Percentiles rank a stretch among this genome's conserved stretches.
Evolutionary conservation across 2,113 vertebrate species (phyloP).

Genomic region (Otis tarda): DNA sequence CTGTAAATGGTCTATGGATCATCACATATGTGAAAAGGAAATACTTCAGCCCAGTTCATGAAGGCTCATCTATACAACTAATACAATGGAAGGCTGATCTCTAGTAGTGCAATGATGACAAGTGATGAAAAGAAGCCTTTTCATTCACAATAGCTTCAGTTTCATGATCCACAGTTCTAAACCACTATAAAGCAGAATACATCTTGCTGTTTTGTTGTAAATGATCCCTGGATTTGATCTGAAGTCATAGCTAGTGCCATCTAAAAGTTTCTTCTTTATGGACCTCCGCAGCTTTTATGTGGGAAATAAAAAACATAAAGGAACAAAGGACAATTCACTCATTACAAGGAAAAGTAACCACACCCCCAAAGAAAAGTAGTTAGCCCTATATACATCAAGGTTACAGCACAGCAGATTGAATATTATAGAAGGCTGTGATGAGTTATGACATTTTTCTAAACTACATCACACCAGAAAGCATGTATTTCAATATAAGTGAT

Average conservation of each 20-base stretch:
- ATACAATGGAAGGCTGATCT: not conserved
- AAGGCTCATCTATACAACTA: not conserved
- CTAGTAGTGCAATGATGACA: not conserved
- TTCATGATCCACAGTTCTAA: not conserved
- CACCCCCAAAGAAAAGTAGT: not conserved
- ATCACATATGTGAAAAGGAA: not conserved
- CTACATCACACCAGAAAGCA: not conserved
- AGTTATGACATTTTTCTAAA: not conserved
- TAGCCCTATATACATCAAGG: not conserved
- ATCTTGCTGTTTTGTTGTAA: not conserved
- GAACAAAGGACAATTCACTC: not conserved
- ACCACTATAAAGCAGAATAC: not conserved
- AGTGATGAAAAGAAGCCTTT: no score
- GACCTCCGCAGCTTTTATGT: not conserved
- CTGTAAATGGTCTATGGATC: not conserved
- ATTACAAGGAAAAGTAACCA: not conserved
- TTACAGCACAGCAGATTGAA: not conserved
- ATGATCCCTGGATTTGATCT: not conserved
- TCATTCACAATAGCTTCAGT: not conserved
- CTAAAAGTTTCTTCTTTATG: not conserved
- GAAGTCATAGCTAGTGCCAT: not conserved
- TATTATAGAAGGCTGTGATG: not conserved
- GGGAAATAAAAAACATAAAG: not conserved
- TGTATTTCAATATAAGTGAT: not conserved
- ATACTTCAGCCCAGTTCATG: not conserved